Base-by-base conservation (phyloP, 2,797 vertebrate genomes). In the Enteromius treurensis region DNA sequence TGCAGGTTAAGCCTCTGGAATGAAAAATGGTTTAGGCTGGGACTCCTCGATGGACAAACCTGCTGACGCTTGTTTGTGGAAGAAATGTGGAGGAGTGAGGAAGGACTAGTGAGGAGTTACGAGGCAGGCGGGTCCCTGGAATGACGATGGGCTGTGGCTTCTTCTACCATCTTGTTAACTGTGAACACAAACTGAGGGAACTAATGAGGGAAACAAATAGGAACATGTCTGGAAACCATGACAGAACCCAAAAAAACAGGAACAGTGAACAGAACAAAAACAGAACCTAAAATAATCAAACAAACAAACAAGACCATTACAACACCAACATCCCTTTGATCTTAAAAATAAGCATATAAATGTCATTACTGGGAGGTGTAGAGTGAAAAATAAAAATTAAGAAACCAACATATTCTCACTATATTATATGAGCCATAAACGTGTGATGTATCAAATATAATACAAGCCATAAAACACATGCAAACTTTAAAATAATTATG, bases 111-210 rank as follows among this genome's bases (percentile, higher is more conserved):
- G 55, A 60, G 55, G 10, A 58, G 11, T 60, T 60, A 23, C 0
- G 10, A 60, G 55, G 9, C n/a, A 58, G 55, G n/a, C 3, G n/a
- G 10, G 55, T 60, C 55, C 5, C n/a, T 60, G 55, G n/a, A 60
- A 60, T 26, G 10, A 60, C 23, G 10, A 23, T 55, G 53, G 7
- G 51, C 19, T 8, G 21, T n/a, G 53, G 21, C 21, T n/a, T 55
- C 53, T 3, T 55, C 53, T n/a, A 10, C 53, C 8, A 55, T 55
- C 21, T 10, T 3, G 21, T 3, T n/a, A 55, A 55, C 21, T 55
- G 53, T n/a, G 58, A 60, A 62, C 58, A 60, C 60, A 62, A 62
- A 62, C 26, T 29, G n/a, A 62, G 58, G 58, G 58, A 62, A 62
- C 58, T 62, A 62, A 29, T 29, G 26, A 62, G 58, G 13, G 13